Evolutionary conservation across 2,888 invertebrate genomes (phyloP).

Genomic region (Cephus pygmeus): DNA sequence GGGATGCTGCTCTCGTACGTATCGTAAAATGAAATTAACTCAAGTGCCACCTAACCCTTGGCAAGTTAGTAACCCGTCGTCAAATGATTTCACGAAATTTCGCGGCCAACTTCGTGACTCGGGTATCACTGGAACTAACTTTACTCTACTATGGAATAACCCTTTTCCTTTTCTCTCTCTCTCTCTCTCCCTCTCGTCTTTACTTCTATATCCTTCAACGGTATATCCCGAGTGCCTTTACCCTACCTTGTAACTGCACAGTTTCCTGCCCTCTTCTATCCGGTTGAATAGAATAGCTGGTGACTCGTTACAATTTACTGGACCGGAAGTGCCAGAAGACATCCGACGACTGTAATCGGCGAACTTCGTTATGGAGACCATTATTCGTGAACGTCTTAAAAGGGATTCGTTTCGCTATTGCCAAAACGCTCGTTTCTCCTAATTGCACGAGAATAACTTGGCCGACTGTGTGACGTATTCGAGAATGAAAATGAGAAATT

Average conservation of each 20-base stretch:
- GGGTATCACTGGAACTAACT: background rate
- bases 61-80: background rate
- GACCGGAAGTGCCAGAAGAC: background rate
- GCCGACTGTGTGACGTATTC: background rate
- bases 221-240: background rate
- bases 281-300: background rate
- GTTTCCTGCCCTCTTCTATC: background rate
- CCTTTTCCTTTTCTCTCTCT: background rate
- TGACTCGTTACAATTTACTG: background rate
- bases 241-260: background rate
- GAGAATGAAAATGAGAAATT: background rate
- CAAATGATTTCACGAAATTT: background rate
- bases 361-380: background rate
- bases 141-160: background rate
- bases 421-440: background rate
- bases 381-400: background rate
- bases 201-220: background rate
- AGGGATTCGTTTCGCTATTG: background rate
- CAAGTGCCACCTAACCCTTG: background rate
- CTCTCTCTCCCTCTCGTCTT: no score
- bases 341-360: background rate
- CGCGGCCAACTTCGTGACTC: background rate
- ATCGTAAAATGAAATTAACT: conserved; percentile 4
- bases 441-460: background rate
- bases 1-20: conserved; percentile 4